Base-by-base conservation (phyloP, 2,888 invertebrate species). In the Melanophora roralis region DNA sequence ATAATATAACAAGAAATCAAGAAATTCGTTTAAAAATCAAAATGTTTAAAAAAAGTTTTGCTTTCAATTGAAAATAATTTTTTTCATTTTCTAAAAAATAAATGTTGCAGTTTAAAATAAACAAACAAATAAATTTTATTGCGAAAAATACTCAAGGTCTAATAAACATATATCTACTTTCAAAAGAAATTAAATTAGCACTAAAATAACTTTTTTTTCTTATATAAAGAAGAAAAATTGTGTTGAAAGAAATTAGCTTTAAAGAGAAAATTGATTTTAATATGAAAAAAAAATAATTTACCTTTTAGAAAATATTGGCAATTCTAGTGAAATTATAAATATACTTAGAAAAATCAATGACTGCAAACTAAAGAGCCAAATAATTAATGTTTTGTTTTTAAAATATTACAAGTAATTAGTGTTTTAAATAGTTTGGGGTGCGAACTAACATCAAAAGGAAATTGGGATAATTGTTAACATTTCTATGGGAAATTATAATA, bases 371-470 rank as follows among this genome's bases (percentile, higher is more conserved):
- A 23, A 3, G 23, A 40, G 43, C 4, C n/a, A 43, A 45, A 45
- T 1, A 27, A 27, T 27, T 27, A 27, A 60, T 43, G 16, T 27
- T 49, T 64, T 11, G 23, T 64, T 49, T 49, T 38, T 11, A 16
- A 49, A 60, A 32, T 43, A 11, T 12, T 16, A 9, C n/a, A 60
- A 11, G 9, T 38, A 51, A 64, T 64, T 64, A 38, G 38, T 49
- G 16, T 62, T 47, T 36, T n/a, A 45, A 62, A 62, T 14, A 21
- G 36, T 47, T 62, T 21, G 3, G 19, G 9, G 12, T 34, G 34
- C 34, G 12, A n/a, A 9, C n/a, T 7, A 32, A n/a, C 19, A 47
- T n/a, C 4, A 9, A 12, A 19, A 12, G 9, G 21, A 16, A 34
- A 62, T 11, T 19, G 14, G 11, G 23, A 36, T 64, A 3, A 43